Percentiles rank a stretch among this genome's conserved stretches.
Evolutionary conservation across 2,888 invertebrate species (phyloP).

Genomic region (Tachina fera): DNA sequence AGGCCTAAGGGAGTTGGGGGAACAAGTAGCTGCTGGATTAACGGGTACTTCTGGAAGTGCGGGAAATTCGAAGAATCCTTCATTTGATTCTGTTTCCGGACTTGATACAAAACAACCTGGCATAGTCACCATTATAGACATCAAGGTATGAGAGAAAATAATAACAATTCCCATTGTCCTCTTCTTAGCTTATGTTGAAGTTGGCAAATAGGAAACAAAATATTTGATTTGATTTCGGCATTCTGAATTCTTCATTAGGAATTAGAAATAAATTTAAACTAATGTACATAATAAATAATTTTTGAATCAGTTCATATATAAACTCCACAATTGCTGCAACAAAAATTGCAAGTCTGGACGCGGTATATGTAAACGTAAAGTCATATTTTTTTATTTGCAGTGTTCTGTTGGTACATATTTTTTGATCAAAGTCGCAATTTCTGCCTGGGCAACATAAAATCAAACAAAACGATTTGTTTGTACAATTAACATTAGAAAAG

Average conservation of each 20-base stretch:
- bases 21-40: constrained; percentile 95
- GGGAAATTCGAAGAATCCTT: constrained; percentile 83
- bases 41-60: constrained; percentile 86
- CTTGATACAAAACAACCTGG: constrained; percentile 90
- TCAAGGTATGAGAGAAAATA: constrained; percentile 85
- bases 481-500: no score
- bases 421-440: no score
- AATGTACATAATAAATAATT: neutral
- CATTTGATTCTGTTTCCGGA: constrained; percentile 83
- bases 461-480: no score
- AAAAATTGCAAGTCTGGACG: no score
- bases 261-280: neutral
- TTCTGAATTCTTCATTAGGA: no score
- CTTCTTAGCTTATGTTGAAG: neutral
- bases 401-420: no score
- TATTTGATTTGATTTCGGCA: no score
- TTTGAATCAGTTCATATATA: no score
- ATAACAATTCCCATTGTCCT: neutral
- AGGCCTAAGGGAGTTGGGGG: constrained; percentile 94
- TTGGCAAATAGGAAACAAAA: neutral
- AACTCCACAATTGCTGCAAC: no score
- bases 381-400: no score
- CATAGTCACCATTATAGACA: constrained; percentile 93
- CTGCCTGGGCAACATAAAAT: no score
- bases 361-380: no score